Percentiles rank a stretch among this genome's conserved stretches.
Evolutionary conservation across 2,888 invertebrate species (phyloP).

Genomic region (Sesia apiformis): DNA sequence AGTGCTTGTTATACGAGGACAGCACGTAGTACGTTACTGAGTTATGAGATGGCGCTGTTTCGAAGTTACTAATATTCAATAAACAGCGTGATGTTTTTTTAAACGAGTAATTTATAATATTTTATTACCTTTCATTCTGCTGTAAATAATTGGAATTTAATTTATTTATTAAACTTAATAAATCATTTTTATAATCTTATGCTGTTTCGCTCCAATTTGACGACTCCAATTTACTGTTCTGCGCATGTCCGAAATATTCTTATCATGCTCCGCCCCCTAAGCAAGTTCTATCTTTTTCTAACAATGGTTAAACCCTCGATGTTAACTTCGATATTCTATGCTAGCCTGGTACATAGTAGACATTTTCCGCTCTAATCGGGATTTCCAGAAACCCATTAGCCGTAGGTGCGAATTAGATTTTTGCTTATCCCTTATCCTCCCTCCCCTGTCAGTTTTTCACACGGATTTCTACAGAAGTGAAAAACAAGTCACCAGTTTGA

Average conservation of each 20-base stretch:
- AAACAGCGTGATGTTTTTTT: no score
- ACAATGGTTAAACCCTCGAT: slow-evolving; percentile 8
- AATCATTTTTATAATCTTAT: no score
- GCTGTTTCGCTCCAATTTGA: no score
- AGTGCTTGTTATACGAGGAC: no score
- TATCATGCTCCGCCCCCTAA: slow-evolving; percentile 33
- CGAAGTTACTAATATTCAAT: no score
- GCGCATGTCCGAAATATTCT: slow-evolving; percentile 30
- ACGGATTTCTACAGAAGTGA: slow-evolving; percentile 15
- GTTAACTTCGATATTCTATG: slow-evolving; percentile 21
- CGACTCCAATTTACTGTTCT: background rate
- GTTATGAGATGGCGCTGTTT: no score
- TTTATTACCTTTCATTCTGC: no score
- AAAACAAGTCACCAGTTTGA: slow-evolving; percentile 7
- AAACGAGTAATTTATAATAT: no score
- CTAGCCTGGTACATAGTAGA: slow-evolving; percentile 59
- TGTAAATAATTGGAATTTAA: no score
- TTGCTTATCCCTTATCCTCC: slow-evolving; percentile 30
- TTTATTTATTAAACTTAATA: no score
- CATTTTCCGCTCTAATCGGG: slow-evolving; percentile 74
- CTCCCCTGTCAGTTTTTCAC: slow-evolving; percentile 15
- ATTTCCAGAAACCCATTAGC: slow-evolving; percentile 60
- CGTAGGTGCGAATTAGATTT: slow-evolving; percentile 51
- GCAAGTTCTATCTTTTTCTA: slow-evolving; percentile 33
- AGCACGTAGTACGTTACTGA: no score